These are phyloP conservation scores for Myrmecophaga tridactyla DNA, from an alignment of 2,113 vertebrate genomes.

Conservation along the genomic window DNA sequence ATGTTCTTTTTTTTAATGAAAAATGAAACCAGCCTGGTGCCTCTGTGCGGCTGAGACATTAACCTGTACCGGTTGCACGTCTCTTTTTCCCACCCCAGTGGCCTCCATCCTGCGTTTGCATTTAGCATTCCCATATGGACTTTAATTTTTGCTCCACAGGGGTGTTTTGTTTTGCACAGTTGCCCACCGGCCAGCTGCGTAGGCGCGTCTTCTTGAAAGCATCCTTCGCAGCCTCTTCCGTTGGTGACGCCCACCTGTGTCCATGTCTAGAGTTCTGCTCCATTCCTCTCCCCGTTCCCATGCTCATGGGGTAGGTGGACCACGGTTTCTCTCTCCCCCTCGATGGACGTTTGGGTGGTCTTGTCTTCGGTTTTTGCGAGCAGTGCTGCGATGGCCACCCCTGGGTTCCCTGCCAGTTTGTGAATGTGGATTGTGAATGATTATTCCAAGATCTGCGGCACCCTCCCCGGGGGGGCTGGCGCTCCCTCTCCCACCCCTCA, in stretches of 20 bases:
- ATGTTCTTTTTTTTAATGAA: not conserved
- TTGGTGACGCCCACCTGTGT: no score
- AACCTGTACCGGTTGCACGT: accelerated
- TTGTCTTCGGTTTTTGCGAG: no score
- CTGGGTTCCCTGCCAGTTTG: not conserved
- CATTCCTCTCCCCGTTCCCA: no score
- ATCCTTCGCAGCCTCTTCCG: accelerated
- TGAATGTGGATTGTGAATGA: not conserved
- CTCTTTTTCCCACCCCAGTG: not conserved
- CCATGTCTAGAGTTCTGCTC: accelerated
- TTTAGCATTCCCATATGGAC: accelerated
- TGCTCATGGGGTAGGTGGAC: accelerated
- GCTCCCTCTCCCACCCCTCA: accelerated
- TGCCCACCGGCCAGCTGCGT: no score
- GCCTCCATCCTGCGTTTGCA: accelerated
- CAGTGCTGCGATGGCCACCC: accelerated
- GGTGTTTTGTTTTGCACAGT: accelerated
- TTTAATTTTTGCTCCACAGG: accelerated
- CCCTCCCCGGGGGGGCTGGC: not conserved
- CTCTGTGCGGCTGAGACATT: not conserved
- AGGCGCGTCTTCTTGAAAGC: accelerated
- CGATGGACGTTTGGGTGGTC: accelerated
- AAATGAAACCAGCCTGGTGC: not conserved
- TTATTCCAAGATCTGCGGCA: not conserved
- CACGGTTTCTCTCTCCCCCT: accelerated